Evolutionary conservation across 53 echinoderm and acorn worm species (phyloP).

Genomic region (Paracentrotus lividus): DNA sequence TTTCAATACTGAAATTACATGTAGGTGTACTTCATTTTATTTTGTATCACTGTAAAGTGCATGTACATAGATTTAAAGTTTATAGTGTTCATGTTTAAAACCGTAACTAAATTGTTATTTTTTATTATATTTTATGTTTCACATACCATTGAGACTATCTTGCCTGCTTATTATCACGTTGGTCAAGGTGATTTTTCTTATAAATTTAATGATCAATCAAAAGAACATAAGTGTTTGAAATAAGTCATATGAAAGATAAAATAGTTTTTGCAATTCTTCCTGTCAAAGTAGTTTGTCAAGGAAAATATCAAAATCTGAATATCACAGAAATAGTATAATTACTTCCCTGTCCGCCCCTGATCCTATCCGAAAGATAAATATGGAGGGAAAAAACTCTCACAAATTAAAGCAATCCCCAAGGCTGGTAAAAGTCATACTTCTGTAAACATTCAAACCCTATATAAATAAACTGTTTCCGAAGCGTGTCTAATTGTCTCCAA

Average conservation of each 20-base stretch:
- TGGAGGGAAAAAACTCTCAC: background rate
- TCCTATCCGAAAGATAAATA: background rate
- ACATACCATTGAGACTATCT: too few species aligned
- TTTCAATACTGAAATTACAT: too few species aligned
- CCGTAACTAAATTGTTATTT: too few species aligned
- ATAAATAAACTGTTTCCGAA: background rate
- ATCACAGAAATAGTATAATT: background rate
- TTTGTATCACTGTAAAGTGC: too few species aligned
- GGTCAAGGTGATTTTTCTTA: too few species aligned
- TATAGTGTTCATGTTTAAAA: too few species aligned
- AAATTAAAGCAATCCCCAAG: background rate
- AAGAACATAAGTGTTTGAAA: background rate
- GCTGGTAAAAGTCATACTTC: background rate
- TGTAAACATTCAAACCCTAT: background rate
- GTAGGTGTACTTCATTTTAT: too few species aligned
- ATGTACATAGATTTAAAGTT: too few species aligned
- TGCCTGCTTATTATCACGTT: too few species aligned
- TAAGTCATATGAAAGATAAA: background rate
- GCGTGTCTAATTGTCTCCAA: background rate
- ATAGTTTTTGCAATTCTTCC: background rate
- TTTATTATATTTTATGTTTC: too few species aligned
- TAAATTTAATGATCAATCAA: too few species aligned
- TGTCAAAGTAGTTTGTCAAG: background rate
- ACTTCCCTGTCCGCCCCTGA: background rate
- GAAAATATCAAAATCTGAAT: too few species aligned